Evolutionary conservation across 2,113 vertebrate species (phyloP).

Genomic region (Garra rufa): DNA sequence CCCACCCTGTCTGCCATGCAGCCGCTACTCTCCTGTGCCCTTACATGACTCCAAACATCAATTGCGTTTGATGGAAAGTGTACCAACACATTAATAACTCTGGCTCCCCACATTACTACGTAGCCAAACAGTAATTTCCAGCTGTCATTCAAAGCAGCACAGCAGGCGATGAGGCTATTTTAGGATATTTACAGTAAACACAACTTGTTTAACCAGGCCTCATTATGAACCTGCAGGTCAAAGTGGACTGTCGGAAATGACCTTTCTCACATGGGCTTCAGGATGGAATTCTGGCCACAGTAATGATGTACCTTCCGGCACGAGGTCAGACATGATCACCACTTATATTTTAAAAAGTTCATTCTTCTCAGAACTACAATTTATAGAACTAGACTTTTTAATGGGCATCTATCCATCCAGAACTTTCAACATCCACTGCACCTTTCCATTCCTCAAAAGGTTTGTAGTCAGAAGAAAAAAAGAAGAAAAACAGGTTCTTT

Average conservation of each 20-base stretch:
- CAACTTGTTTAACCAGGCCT: constrained; percentile 18
- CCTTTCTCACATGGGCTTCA: not conserved
- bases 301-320: constrained; percentile 11
- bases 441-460: too few relatives aligned
- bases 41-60: constrained; percentile 40
- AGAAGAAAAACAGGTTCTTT: too few relatives aligned
- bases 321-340: not conserved
- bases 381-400: not conserved
- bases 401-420: not conserved
- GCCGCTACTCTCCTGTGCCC: constrained; percentile 22
- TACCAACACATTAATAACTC: constrained; percentile 34
- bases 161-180: constrained; percentile 38
- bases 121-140: constrained; percentile 44
- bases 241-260: not conserved
- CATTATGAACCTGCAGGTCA: constrained; percentile 37
- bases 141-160: constrained; percentile 36
- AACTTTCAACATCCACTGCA: too few relatives aligned
- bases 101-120: constrained; percentile 39
- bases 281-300: not conserved
- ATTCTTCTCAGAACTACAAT: not conserved
- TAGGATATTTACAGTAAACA: constrained; percentile 47
- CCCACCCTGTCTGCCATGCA: not conserved
- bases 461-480: too few relatives aligned
- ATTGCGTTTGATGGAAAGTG: constrained; percentile 46
- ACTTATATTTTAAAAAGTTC: not conserved